Evolutionary conservation across 30 jellyfish, hydroid and myxozoan genomes (phyloP).

Genomic region (Pseudorhiza aurosa): DNA sequence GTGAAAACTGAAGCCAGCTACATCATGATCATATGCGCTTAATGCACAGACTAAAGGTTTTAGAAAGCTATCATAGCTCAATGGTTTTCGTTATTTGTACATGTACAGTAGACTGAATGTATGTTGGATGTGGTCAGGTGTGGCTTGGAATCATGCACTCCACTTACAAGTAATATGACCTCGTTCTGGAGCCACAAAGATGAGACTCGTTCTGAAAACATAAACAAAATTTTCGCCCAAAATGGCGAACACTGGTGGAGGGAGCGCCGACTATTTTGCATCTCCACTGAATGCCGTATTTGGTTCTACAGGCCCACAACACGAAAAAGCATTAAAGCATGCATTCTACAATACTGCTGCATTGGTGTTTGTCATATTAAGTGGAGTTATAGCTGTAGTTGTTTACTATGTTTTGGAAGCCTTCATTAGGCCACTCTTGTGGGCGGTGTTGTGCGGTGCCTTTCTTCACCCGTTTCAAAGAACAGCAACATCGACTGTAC

Average conservation of each 20-base stretch:
- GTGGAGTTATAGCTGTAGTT: conserved; percentile 77
- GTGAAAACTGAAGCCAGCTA: no score
- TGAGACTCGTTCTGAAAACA: no score
- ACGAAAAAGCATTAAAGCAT: conserved; percentile 80
- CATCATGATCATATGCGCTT: no score
- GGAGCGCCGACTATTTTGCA: conserved; percentile 45
- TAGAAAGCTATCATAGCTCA: no score
- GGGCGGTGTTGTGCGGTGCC: conserved; percentile 98
- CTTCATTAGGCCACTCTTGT: conserved; percentile 87
- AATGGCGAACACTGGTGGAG: conserved; percentile 1
- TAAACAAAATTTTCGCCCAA: no score
- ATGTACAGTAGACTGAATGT: no score
- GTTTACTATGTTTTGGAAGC: conserved; percentile 87
- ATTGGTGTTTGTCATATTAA: conserved; percentile 74
- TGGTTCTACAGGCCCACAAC: conserved; percentile 82
- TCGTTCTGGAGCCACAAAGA: no score
- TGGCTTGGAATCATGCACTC: no score
- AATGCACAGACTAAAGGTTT: no score
- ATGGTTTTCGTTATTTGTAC: no score
- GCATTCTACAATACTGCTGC: conserved; percentile 99
- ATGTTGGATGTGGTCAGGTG: no score
- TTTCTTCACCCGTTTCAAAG: conserved; percentile 86
- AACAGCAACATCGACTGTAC: conserved; percentile 71
- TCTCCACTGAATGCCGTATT: conserved; percentile 84
- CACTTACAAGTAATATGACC: no score